Base-by-base conservation (phyloP, 2,113 vertebrate species). In the Zapus hudsonius region DNA sequence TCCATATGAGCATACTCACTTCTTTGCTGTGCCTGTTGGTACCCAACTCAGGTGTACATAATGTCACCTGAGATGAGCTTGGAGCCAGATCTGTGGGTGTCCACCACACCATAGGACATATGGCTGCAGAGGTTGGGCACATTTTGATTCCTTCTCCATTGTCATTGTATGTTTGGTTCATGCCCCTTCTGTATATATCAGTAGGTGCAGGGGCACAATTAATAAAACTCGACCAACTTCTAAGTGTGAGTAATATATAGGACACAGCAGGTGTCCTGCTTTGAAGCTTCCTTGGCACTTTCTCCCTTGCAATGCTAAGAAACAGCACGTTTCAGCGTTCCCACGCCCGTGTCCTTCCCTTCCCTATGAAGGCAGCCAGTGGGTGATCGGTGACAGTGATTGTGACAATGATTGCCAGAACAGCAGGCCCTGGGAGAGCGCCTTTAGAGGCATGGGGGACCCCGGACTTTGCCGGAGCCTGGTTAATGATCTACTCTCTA, bases 401-500 rank as follows among this genome's bases (percentile, higher is more conserved):
- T 52, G 52, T 12, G 61, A 20, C 57, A 40, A 36, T 57, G 64
- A 69, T n/a, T 38, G 70, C n/a, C 47, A 79, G 90, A 55, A 52
- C 2, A 47, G 2, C 55, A 29, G 42, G 27, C 57, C 67, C 85
- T 7, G 2, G 64, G 61, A 69, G 63, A 42, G 69, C 47, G 11
- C 29, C 52, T 42, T 8, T 29, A 13, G 9, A n/a, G 22, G 44
- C 19, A 19, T 27, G 52, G 33, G 44, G 80, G 40, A 5, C 27
- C 0, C 0, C 16, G 38, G 33, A 40, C 40, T 84, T 23, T 33
- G 40, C 76, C 82, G n/a, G 85, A 70, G 36, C 29, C 59, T 16
- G 55, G 64, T 63, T 92, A 84, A 90, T 92, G 3, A 92, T 74
- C 73, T n/a, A 88, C 59, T 42, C 33, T 40, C 40, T 6, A 23